These are phyloP conservation scores for Eulemur mongoz DNA, from an alignment of 2,797 vertebrate genomes.

Conservation along the genomic window DNA sequence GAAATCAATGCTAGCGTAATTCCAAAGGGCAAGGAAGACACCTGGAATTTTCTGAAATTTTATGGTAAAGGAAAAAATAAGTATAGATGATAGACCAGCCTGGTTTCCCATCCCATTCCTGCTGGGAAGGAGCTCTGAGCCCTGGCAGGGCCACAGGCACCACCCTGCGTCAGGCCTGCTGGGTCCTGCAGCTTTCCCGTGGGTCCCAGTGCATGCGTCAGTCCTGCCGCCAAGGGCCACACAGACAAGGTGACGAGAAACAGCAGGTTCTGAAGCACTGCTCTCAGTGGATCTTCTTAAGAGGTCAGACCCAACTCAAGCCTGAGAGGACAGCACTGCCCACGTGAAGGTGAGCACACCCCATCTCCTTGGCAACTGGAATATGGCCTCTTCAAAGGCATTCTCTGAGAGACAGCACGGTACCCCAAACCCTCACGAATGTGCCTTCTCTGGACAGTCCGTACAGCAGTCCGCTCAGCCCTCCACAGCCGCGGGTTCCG, in stretches of 20 bases:
- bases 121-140: neutral
- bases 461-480: neutral
- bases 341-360: too few species aligned
- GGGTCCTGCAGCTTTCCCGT: neutral
- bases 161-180: neutral
- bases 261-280: neutral
- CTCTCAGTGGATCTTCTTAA: neutral
- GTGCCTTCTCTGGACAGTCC: neutral
- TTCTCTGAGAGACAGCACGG: neutral
- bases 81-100: neutral
- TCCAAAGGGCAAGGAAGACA: constrained; percentile 5
- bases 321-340: neutral
- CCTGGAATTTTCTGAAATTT: neutral
- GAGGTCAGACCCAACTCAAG: neutral
- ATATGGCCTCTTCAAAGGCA: neutral
- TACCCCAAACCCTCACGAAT: neutral
- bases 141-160: accelerated
- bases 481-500: neutral
- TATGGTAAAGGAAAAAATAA: neutral
- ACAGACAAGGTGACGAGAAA: neutral
- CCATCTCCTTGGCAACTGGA: neutral
- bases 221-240: neutral
- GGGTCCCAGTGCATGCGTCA: neutral
- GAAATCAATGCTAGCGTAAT: neutral
- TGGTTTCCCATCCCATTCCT: neutral